These are phyloP conservation scores for Apamea anceps DNA, from an alignment of 2,888 invertebrate species.

Conservation along the genomic window DNA sequence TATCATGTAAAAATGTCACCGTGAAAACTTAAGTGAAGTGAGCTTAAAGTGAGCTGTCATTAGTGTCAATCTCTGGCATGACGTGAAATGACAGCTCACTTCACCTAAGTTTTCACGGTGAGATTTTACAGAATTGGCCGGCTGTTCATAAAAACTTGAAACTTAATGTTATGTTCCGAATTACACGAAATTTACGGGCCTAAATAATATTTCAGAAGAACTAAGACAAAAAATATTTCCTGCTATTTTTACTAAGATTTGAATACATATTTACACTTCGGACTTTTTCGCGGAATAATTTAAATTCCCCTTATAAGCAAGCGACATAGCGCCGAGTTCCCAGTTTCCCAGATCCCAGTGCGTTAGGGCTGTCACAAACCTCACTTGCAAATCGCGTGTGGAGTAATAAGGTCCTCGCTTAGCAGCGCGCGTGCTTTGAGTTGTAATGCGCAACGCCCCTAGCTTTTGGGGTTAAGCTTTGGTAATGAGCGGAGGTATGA, in stretches of 20 bases:
- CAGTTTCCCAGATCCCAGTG: constrained; percentile 41
- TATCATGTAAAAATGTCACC: too few relatives aligned
- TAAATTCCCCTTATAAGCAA: constrained; percentile 40
- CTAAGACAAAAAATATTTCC: neutral
- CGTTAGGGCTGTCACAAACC: constrained; percentile 72
- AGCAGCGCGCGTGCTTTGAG: constrained; percentile 77
- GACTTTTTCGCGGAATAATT: constrained; percentile 27
- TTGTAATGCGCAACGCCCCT: constrained; percentile 71
- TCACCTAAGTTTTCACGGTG: neutral
- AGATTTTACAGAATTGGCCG: neutral
- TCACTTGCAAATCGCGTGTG: constrained; percentile 78
- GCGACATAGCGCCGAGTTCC: constrained; percentile 22
- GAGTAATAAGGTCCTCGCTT: constrained; percentile 80
- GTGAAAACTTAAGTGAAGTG: too few relatives aligned
- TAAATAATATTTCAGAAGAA: neutral
- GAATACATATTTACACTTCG: neutral
- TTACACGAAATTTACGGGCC: neutral
- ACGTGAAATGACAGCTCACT: neutral
- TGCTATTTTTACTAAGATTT: neutral
- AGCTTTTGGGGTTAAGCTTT: constrained; percentile 1
- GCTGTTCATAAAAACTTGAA: neutral
- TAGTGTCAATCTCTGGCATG: too few relatives aligned
- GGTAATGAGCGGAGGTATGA: constrained; percentile 30
- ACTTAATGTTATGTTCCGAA: neutral
- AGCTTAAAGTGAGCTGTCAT: too few relatives aligned